Conservation (phyloP, 2,113 vertebrate species). For the Strix uralensis region DNA sequence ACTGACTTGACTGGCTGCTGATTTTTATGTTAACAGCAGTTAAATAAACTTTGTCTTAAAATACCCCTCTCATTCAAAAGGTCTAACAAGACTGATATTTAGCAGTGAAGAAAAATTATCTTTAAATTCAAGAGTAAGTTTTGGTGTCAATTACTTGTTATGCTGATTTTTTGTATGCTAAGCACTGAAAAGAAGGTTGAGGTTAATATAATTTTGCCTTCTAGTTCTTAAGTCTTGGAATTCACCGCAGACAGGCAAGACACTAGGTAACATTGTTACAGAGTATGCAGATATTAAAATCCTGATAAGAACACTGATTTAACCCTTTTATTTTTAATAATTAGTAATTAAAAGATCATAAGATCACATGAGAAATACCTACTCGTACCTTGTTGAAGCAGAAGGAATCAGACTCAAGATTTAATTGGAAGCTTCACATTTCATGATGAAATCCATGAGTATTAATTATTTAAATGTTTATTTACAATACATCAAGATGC, state of each 20-base stretch:
- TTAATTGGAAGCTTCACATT: background rate
- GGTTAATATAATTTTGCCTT: background rate
- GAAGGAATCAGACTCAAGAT: background rate
- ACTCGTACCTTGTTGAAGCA: background rate
- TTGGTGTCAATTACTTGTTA: background rate
- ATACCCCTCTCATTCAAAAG: background rate
- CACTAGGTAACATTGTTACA: background rate
- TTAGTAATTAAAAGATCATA: background rate
- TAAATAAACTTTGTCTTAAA: background rate
- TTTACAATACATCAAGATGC: background rate
- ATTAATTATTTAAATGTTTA: background rate
- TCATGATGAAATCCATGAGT: background rate
- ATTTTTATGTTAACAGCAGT: background rate
- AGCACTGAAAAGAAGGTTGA: background rate
- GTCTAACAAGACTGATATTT: background rate
- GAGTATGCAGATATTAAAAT: background rate
- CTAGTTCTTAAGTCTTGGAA: background rate
- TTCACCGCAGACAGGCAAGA: background rate
- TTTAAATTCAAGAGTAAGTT: background rate
- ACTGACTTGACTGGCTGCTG: background rate
- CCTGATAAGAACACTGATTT: background rate
- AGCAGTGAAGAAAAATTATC: background rate
- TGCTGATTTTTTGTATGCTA: background rate
- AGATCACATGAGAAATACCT: background rate
- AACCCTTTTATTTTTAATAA: background rate